A percentile compares a stretch with the other conserved stretches of the same genome.
phyloP scores from a whole-genome alignment of 1,140 invertebrate genomes.

The Orchesella cincta region DNA sequence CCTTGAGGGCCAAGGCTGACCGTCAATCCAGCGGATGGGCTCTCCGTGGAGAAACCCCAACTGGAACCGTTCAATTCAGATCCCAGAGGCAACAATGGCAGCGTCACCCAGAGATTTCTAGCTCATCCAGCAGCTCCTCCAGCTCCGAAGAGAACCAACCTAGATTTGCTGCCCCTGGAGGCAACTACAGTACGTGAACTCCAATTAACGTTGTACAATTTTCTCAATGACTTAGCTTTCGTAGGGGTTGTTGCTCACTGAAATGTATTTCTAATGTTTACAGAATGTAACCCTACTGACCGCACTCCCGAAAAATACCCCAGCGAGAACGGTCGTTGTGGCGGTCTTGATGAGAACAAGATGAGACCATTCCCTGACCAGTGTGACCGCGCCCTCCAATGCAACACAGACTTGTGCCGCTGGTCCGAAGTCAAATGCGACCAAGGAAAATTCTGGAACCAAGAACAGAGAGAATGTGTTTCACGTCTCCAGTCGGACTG shows the following conservation, averaged over 20 bases:
- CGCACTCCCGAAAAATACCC: slow-evolving; percentile 10
- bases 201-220: too few relatives aligned
- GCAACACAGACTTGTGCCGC: not conserved
- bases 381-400: not conserved
- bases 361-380: not conserved
- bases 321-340: not conserved
- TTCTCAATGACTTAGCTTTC: too few relatives aligned
- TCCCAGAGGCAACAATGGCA: slow-evolving; percentile 2
- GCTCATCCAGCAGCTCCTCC: not conserved
- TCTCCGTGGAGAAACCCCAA: not conserved
- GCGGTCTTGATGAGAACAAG: slow-evolving; percentile 6
- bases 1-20: not conserved
- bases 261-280: too few relatives aligned
- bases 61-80: not conserved
- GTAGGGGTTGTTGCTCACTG: too few relatives aligned
- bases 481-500: not conserved
- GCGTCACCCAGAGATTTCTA: not conserved
- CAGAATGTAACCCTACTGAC: too few relatives aligned
- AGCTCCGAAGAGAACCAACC: not conserved
- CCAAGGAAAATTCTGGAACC: slow-evolving; percentile 11
- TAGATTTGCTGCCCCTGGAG: too few relatives aligned
- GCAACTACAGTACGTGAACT: not conserved
- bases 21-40: not conserved
- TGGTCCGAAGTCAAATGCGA: not conserved
- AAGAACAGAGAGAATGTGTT: not conserved